Evolutionary conservation across 2,888 invertebrate genomes (phyloP).

Genomic region (Oscheius sp.): DNA sequence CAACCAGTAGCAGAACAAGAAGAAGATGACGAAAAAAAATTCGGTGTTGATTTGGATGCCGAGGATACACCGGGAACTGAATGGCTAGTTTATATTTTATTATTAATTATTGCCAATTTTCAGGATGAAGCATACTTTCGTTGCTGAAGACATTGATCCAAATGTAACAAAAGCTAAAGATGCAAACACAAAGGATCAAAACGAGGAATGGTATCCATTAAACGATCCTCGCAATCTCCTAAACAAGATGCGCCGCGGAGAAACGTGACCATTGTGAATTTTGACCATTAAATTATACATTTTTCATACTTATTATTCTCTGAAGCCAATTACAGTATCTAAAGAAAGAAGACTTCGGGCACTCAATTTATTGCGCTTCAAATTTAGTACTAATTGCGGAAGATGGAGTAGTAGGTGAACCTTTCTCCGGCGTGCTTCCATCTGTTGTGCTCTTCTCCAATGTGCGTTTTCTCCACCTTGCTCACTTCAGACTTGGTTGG

Average conservation of each 20-base stretch:
- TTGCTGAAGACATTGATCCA: constrained; percentile 60
- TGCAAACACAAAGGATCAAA: constrained; percentile 79
- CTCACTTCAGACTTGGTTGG: too few species aligned
- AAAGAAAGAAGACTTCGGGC: too few species aligned
- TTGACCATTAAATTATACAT: too few species aligned
- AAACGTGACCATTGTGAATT: constrained; percentile 27
- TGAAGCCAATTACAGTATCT: too few species aligned
- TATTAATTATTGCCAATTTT: not conserved
- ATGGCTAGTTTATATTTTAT: constrained; percentile 38
- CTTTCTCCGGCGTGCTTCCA: too few species aligned
- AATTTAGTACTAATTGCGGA: too few species aligned
- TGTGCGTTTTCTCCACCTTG: too few species aligned
- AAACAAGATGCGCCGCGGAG: constrained; percentile 86
- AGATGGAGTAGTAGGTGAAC: too few species aligned
- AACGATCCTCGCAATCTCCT: constrained; percentile 93
- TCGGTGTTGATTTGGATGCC: constrained; percentile 71
- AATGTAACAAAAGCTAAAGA: constrained; percentile 67
- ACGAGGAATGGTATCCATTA: constrained; percentile 94
- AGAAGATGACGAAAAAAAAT: constrained; percentile 50
- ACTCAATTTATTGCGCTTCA: too few species aligned
- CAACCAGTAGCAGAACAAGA: constrained; percentile 40
- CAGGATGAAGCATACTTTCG: constrained; percentile 35
- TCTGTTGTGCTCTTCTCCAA: too few species aligned
- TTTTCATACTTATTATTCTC: too few species aligned
- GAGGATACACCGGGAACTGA: constrained; percentile 60